Evolutionary conservation across 2,113 vertebrate species (phyloP).

Genomic region (Lepisosteus osseus): DNA sequence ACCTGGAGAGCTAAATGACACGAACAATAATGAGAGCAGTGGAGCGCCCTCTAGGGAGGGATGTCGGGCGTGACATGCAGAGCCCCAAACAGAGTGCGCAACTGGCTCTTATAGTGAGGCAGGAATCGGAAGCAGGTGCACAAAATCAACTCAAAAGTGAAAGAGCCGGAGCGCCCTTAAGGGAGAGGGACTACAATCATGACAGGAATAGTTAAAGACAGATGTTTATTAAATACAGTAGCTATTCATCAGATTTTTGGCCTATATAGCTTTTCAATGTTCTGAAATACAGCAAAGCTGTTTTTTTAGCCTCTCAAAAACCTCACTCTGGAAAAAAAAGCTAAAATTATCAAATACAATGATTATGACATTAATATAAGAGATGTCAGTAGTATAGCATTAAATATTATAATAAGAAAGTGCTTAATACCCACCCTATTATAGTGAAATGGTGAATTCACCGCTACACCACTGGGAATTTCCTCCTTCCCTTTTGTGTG

Average conservation of each 20-base stretch:
- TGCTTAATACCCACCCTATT: not conserved
- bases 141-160: too few relatives aligned
- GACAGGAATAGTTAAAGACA: not conserved
- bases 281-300: not conserved
- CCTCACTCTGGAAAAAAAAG: not conserved
- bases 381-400: not conserved
- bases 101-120: too few relatives aligned
- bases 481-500: not conserved
- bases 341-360: not conserved
- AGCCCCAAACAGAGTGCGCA: too few relatives aligned
- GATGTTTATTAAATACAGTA: not conserved
- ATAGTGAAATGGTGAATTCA: not conserved
- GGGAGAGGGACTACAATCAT: too few relatives aligned
- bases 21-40: too few relatives aligned
- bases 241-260: not conserved
- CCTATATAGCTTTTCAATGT: not conserved
- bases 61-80: too few relatives aligned
- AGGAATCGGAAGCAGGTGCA: too few relatives aligned
- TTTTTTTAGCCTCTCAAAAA: not conserved
- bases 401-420: not conserved
- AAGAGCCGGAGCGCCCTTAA: too few relatives aligned
- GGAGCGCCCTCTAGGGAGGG: too few relatives aligned
- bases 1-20: too few relatives aligned
- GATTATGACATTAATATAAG: not conserved
- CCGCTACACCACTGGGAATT: not conserved